A percentile compares a stretch with the other conserved stretches of the same genome.
These are phyloP conservation scores for Cryptoleucopteryx plumbea DNA, from an alignment of 2,113 vertebrate genomes.

Conservation along the genomic window DNA sequence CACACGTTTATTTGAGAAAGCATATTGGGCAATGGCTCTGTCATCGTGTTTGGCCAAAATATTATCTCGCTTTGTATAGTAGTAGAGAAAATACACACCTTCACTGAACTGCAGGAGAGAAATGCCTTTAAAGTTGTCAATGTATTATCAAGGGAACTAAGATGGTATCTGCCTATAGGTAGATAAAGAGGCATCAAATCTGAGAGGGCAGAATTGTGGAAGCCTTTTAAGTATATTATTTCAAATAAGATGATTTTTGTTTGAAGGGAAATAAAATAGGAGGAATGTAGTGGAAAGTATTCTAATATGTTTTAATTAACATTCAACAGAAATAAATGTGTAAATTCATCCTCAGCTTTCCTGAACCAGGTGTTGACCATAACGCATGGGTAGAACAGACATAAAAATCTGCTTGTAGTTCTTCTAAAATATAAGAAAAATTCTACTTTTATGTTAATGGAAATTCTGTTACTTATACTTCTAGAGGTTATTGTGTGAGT, in stretches of 20 bases:
- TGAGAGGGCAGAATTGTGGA: not conserved
- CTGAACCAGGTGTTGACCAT: not conserved
- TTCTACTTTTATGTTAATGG: not conserved
- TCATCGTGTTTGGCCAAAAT: not conserved
- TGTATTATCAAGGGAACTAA: not conserved
- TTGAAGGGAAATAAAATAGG: not conserved
- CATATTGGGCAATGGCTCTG: not conserved
- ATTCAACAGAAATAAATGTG: not conserved
- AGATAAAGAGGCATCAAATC: not conserved
- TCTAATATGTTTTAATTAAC: not conserved
- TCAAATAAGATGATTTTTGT: not conserved
- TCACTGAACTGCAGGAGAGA: not conserved
- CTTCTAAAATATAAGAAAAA: not conserved
- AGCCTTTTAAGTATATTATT: not conserved
- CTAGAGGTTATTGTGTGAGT: not conserved
- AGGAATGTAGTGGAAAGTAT: not conserved
- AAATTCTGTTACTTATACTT: not conserved
- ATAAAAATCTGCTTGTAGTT: not conserved
- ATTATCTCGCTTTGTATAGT: not conserved
- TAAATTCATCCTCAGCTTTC: not conserved
- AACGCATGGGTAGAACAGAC: not conserved
- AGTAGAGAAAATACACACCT: not conserved
- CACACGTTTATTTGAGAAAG: not conserved
- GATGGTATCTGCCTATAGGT: not conserved
- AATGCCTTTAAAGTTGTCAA: not conserved